A percentile compares a stretch with the other conserved stretches of the same genome.
These are phyloP conservation scores for Syrmaticus mikado DNA, from an alignment of 2,113 vertebrate species.

Conservation along the genomic window DNA sequence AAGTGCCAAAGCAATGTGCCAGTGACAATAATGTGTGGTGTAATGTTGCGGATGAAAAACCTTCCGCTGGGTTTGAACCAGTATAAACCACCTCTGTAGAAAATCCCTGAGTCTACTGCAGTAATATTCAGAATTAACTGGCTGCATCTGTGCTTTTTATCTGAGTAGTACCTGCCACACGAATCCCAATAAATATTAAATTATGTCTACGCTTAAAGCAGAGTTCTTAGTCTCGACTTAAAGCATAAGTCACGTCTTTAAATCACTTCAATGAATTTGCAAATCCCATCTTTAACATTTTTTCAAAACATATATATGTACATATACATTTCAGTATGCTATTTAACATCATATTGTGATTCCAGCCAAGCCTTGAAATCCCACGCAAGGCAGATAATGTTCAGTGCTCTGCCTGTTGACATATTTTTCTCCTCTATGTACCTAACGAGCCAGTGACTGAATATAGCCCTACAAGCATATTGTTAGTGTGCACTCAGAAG, in stretches of 20 bases:
- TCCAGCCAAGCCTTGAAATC: constrained; percentile 60
- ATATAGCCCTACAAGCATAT: constrained; percentile 24
- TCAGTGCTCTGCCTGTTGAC: constrained; percentile 36
- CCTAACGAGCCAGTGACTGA: constrained; percentile 38
- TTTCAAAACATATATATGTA: not conserved
- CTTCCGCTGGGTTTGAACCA: constrained; percentile 18
- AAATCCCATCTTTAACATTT: constrained; percentile 9
- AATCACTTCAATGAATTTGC: constrained; percentile 33
- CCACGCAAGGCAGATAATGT: constrained; percentile 59
- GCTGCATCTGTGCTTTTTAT: not conserved
- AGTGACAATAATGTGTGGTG: constrained; percentile 31
- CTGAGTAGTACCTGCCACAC: not conserved
- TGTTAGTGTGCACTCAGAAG: not conserved
- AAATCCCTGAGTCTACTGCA: not conserved
- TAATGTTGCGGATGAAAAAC: constrained; percentile 36
- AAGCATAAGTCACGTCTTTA: not conserved
- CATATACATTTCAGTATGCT: not conserved
- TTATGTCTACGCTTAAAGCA: not conserved
- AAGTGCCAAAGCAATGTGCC: constrained; percentile 38
- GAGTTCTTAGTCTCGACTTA: not conserved
- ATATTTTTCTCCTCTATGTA: constrained; percentile 42
- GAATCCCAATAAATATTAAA: not conserved
- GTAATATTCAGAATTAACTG: not conserved
- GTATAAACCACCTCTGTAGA: not conserved
- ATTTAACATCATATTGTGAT: constrained; percentile 9